These are phyloP conservation scores for Aspidiotus rigidus DNA, from an alignment of 2,888 invertebrate species.

Conservation along the genomic window DNA sequence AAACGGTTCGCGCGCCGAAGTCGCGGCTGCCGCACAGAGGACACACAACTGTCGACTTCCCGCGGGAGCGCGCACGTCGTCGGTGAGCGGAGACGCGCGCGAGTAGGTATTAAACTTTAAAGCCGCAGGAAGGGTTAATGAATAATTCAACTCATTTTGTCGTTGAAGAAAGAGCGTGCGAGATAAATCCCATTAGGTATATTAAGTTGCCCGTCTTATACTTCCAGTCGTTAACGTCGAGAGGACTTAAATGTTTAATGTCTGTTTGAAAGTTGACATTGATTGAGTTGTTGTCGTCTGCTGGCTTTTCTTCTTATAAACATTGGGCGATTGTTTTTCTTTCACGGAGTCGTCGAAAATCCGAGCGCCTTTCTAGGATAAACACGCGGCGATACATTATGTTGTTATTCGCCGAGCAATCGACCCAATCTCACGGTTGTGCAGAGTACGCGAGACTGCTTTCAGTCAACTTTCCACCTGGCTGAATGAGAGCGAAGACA, in stretches of 20 bases:
- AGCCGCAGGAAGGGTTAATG: constrained; percentile 31
- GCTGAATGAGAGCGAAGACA: background rate
- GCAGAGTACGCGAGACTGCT: background rate
- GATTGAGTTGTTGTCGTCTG: constrained; percentile 32
- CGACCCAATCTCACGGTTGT: no score
- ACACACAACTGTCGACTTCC: constrained; percentile 29
- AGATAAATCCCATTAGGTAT: constrained; percentile 32
- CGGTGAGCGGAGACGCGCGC: background rate
- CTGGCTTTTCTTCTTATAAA: constrained; percentile 6
- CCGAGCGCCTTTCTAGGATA: no score
- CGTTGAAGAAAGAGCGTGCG: constrained; percentile 26
- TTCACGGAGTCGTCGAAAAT: background rate
- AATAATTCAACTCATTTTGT: constrained; percentile 33
- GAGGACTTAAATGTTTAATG: constrained; percentile 33
- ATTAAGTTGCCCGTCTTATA: constrained; percentile 33
- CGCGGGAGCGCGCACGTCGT: constrained; percentile 25
- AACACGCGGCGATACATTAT: no score
- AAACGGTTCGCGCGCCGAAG: background rate
- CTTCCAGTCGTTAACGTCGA: constrained; percentile 30
- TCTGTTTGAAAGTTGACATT: constrained; percentile 33
- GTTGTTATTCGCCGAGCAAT: no score
- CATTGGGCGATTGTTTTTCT: background rate
- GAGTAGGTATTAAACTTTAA: constrained; percentile 28
- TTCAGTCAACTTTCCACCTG: background rate
- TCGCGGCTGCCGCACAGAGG: constrained; percentile 2